Evolutionary conservation across 1,140 invertebrate genomes (phyloP), one percentile per base, ranked within the genome.

Genomic region (Lanistes nyassanus): DNA sequence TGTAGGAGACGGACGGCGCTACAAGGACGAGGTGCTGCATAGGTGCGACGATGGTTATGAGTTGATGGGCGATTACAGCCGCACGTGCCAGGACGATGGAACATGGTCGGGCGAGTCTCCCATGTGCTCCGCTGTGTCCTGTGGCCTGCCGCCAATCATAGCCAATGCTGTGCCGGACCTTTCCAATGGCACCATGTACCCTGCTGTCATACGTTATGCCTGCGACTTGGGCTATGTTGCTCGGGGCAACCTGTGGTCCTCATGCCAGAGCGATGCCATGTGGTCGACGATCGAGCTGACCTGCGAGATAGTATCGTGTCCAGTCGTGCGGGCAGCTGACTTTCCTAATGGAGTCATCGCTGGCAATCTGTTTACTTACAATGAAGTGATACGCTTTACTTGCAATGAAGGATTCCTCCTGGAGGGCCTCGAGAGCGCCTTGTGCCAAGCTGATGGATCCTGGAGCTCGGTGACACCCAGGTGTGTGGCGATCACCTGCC

Each of bases 181-280:
- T 42, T 55, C 13, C 1, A 75, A 56, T 1, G 53, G 69, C 7
- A 42, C 69, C 56, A 60, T 71, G 6, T 78, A 26, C 51, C 79
- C 79, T 2, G 76, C 77, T 9, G 62, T 37, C 0, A 68, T 83
- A 9, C 64, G 56, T 9, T 81, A 81, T 60, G 62, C 73, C 5
- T 98, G 97, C 86, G 92, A 94, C 4, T 91, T 93, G 82, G 94
- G 94, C 0, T 92, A 95, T 71, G 90, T 91, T 74, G 89, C 96
- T 53, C 91, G 92, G 70, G 85, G 85, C 11, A 67, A 76, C 56
- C 65, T 60, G 31, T 69, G 64, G 36, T 66, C 76, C 29, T 75
- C 64, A 13, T 86, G 85, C 69, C 66, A 78, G 69, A 56, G 80
- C 0, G 68, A 81, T 39, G 75, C 70, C 13, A 72, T 29, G 2